phyloP scores from a whole-genome alignment of 2,113 vertebrate species.

The Centropristis striata region DNA sequence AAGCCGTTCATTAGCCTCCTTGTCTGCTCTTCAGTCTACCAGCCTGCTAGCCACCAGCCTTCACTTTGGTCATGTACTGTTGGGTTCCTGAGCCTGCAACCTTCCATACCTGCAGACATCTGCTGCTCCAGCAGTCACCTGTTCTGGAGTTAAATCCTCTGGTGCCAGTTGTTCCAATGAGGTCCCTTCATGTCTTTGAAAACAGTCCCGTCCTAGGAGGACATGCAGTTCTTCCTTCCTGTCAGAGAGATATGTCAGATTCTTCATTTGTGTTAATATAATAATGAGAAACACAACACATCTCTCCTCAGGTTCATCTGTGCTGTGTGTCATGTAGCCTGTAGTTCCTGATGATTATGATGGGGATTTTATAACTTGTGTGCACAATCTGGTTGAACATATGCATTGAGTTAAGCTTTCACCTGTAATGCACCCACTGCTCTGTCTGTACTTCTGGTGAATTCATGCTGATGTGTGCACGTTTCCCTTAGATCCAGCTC shows the following conservation, averaged over 20 bases:
- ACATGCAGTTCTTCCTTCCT: not conserved
- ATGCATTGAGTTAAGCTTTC: not conserved
- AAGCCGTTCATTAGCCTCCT: no score
- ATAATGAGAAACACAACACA: slow-evolving; percentile 2
- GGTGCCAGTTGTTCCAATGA: no score
- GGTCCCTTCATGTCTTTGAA: no score
- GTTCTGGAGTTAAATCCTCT: no score
- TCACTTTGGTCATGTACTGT: no score
- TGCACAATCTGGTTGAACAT: not conserved
- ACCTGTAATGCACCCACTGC: not conserved
- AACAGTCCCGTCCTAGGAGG: no score
- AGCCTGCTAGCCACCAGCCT: no score
- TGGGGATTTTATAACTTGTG: not conserved
- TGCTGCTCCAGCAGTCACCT: no score
- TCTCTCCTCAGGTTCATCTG: not conserved
- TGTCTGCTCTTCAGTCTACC: no score
- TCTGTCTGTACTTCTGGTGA: not conserved
- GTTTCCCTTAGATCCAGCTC: slow-evolving; percentile 3
- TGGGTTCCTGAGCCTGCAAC: no score
- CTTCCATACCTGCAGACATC: no score
- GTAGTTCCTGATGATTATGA: not conserved
- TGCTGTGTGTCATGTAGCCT: not conserved
- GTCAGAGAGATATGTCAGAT: not conserved
- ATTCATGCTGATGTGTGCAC: slow-evolving; percentile 8
- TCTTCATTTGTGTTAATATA: not conserved